Evolutionary conservation across 2,888 invertebrate genomes (phyloP).

Genomic region (Cephus rjabovi): DNA sequence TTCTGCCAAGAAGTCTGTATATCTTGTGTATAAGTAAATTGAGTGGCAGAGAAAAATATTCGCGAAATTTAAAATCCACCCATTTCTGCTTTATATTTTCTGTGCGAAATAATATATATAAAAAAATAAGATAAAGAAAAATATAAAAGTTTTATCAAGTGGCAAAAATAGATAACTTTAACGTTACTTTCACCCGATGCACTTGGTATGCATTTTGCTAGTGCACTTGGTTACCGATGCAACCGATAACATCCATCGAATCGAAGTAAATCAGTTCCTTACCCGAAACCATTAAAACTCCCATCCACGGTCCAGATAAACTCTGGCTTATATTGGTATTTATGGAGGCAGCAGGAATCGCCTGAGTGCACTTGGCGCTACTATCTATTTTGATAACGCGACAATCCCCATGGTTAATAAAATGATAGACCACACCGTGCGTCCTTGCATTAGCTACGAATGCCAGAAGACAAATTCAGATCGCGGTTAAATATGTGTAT

Average conservation of each 20-base stretch:
- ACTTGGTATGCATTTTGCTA: neutral
- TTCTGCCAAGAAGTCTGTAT: neutral
- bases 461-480: neutral
- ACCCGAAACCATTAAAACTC: conserved; percentile 12
- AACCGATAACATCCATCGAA: conserved; percentile 9
- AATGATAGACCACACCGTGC: conserved; percentile 1
- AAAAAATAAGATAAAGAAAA: too few relatives aligned
- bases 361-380: conserved; percentile 19
- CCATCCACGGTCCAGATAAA: conserved; percentile 10
- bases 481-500: neutral
- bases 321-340: conserved; percentile 11
- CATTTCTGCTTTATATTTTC: too few relatives aligned
- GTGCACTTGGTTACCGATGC: neutral
- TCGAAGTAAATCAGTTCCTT: conserved; percentile 17
- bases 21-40: neutral
- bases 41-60: neutral
- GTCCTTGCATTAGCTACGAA: neutral
- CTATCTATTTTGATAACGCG: conserved; percentile 3
- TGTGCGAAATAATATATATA: too few relatives aligned
- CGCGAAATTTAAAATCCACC: too few relatives aligned
- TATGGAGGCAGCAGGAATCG: conserved; percentile 17
- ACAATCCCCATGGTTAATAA: neutral
- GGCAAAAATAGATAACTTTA: neutral
- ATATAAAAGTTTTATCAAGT: neutral
- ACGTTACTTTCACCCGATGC: neutral